These are phyloP conservation scores for Coryphaenoides rupestris DNA, from an alignment of 2,113 vertebrate genomes.

Conservation along the genomic window DNA sequence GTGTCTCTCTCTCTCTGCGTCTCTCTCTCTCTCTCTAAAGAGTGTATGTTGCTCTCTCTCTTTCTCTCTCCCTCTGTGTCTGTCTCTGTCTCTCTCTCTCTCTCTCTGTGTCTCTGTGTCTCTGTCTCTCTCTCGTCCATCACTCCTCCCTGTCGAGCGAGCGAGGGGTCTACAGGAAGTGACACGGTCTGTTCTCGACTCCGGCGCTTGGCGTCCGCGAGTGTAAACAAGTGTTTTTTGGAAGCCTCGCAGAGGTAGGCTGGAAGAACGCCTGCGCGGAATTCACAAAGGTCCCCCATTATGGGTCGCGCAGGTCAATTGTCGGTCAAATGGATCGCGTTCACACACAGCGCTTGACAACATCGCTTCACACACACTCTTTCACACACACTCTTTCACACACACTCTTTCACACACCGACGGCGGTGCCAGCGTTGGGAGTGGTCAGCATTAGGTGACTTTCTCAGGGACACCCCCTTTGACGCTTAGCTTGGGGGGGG, in stretches of 20 bases:
- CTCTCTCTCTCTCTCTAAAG: not conserved
- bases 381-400: too few species aligned
- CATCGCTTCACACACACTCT: too few species aligned
- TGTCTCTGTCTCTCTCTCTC: not conserved
- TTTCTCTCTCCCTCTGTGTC: conserved; percentile 14
- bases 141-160: conserved; percentile 21
- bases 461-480: too few species aligned
- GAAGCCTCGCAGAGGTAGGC: conserved; percentile 47
- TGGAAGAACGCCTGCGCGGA: conserved; percentile 55
- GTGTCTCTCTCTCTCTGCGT: conserved; percentile 2
- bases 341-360: too few species aligned
- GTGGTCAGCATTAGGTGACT: too few species aligned
- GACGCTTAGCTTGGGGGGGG: too few species aligned
- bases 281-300: conserved; percentile 62
- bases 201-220: conserved; percentile 62
- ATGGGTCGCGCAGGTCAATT: too few species aligned
- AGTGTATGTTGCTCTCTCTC: not conserved
- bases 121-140: conserved; percentile 24
- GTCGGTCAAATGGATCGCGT: too few species aligned
- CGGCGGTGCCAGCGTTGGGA: too few species aligned
- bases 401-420: too few species aligned
- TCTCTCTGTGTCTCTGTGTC: not conserved
- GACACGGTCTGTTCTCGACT: conserved; percentile 35
- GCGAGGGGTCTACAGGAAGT: conserved; percentile 44
- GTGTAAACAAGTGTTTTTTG: conserved; percentile 56